phyloP scores from a whole-genome alignment of 1,140 invertebrate species.

The Globodera ellingtonae region DNA sequence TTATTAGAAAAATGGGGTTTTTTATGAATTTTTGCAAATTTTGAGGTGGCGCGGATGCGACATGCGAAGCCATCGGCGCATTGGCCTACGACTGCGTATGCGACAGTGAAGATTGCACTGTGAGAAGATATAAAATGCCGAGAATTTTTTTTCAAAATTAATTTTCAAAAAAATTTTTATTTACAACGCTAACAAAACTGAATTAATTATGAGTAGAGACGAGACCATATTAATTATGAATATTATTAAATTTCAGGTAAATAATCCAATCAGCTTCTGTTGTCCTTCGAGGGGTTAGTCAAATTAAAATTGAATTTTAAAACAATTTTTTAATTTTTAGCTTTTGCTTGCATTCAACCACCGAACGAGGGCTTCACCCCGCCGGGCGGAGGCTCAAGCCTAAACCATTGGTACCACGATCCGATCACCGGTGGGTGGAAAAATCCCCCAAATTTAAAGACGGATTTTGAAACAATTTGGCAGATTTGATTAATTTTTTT shows the following conservation, averaged over 20 bases:
- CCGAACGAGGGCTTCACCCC: conserved; percentile 65
- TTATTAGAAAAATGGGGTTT: no score
- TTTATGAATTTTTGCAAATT: not conserved
- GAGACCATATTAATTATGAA: no score
- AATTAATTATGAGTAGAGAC: no score
- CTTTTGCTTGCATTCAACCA: conserved; percentile 64
- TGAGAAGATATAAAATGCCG: conserved; percentile 29
- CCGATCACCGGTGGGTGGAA: conserved; percentile 48
- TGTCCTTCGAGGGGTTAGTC: conserved; percentile 56
- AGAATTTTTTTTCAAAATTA: no score
- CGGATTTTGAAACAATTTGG: no score
- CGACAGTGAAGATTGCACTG: conserved; percentile 63
- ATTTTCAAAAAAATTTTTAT: no score
- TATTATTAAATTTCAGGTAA: not conserved
- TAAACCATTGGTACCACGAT: conserved; percentile 65
- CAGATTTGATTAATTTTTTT: not conserved
- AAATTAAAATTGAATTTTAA: not conserved
- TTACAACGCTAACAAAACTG: not conserved
- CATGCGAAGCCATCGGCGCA: conserved; percentile 63
- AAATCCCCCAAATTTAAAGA: no score
- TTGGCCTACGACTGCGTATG: conserved; percentile 64
- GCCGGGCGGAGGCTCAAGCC: conserved; percentile 61
- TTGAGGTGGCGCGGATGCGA: conserved; percentile 57
- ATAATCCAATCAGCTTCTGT: conserved; percentile 65
- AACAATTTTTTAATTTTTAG: conserved; percentile 38